phyloP scores from a whole-genome alignment of 2,113 vertebrate genomes.

The Bubalus kerabau region DNA sequence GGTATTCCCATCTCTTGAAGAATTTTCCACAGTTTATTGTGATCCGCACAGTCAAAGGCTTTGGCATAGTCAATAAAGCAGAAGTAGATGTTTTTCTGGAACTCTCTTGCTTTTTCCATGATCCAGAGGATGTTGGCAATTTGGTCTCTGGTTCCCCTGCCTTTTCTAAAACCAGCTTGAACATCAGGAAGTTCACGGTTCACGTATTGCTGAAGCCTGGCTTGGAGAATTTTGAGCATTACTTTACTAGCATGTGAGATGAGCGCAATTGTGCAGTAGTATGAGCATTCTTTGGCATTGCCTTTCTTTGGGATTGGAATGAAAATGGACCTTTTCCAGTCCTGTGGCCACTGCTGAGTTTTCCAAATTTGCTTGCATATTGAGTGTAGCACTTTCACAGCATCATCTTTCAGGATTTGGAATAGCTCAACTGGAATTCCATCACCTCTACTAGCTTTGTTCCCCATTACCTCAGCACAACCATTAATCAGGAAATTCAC shows the following conservation, averaged over 20 bases:
- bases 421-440: background rate
- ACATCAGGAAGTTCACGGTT: background rate
- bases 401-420: background rate
- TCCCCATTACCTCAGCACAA: too few species aligned
- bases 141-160: background rate
- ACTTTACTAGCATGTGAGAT: fast-evolving
- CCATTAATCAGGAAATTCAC: too few species aligned
- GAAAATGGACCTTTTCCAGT: background rate
- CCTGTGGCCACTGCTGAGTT: background rate
- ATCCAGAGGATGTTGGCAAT: background rate
- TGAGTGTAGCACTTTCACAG: background rate
- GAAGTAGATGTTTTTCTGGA: background rate
- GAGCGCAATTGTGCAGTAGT: fast-evolving
- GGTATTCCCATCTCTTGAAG: fast-evolving
- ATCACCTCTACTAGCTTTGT: background rate
- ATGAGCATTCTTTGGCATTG: background rate
- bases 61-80: background rate
- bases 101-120: background rate
- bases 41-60: background rate
- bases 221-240: background rate
- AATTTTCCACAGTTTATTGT: background rate
- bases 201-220: fast-evolving
- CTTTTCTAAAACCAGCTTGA: background rate
- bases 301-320: background rate
- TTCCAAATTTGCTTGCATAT: background rate